Base-by-base conservation (phyloP, 2,888 invertebrate species). In the Geotrupes spiniger region DNA sequence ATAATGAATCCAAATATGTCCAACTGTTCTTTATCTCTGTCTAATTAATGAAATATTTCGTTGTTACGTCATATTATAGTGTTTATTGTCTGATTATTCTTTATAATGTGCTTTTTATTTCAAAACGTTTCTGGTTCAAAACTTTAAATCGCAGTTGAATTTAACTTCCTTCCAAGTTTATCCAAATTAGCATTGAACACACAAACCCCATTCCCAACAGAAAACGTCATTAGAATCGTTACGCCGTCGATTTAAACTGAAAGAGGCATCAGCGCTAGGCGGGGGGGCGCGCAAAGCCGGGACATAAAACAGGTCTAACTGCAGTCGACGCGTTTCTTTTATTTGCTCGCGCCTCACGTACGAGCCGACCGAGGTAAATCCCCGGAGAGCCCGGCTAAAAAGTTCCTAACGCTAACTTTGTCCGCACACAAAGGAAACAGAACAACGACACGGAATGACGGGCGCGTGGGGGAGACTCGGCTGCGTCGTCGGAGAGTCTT, bases 301-400 rank as follows among this genome's bases (percentile, higher is more conserved):
- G 52, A 51, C 53, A 53, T 54, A 58, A 57, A 58, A 54, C 59
- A 47, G 49, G 52, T 56, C 54, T 54, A 56, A 54, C 58, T 52
- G 54, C 49, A 54, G 56, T 51, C 54, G 53, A 48, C 59, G 59
- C 54, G 54, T 63, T 66, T 63, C 65, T 65, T 65, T 63, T 66
- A 67, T 67, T 66, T 66, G 63, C 62, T 64, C 61, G 53, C 69
- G 63, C 58, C 66, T 66, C 69, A 68, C 69, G 68, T 68, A 59
- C 56, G n/a, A n/a, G 55, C 55, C 61, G 58, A 58, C 59, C 54
- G 60, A 58, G 63, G 64, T 66, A 65, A 68, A 68, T 67, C 69
- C 69, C 68, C 31, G 25, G 64, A 58, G 65, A 66, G 57, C 57
- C 57, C 57, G 59, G 64, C 65, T 66, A 65, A 65, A 66, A 68